phyloP scores from a whole-genome alignment of 2,113 vertebrate species.

The Rhinopomastus cyanomelas region DNA sequence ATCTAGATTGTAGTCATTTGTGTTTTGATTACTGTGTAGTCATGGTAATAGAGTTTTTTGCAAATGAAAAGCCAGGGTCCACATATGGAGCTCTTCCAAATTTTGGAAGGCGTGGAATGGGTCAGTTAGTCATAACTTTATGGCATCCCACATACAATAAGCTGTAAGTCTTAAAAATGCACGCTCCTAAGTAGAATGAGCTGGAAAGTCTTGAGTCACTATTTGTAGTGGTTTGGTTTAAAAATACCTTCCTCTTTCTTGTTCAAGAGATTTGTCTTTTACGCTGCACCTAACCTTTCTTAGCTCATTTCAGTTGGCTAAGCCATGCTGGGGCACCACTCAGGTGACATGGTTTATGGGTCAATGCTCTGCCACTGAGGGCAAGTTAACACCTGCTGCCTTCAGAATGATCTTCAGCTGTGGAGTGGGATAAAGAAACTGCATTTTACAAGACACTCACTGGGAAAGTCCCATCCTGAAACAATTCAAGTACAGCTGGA shows the following conservation, averaged over 20 bases:
- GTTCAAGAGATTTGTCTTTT: neutral
- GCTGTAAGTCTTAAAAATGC: neutral
- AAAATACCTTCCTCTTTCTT: neutral
- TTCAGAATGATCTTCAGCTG: neutral
- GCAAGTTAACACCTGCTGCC: neutral
- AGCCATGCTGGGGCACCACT: accelerated
- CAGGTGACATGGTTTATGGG: accelerated
- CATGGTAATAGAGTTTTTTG: slow-evolving; percentile 31
- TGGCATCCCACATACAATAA: neutral
- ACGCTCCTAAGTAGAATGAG: neutral
- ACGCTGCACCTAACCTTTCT: accelerated
- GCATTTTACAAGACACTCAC: neutral
- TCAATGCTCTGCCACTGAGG: neutral
- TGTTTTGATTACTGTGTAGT: slow-evolving; percentile 54
- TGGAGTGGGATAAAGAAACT: neutral
- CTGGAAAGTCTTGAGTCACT: neutral
- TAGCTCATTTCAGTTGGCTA: neutral
- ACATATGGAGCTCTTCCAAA: slow-evolving; percentile 36
- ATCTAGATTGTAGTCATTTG: neutral
- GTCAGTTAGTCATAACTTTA: slow-evolving; percentile 54
- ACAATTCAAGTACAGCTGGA: neutral
- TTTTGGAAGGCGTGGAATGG: slow-evolving; percentile 18
- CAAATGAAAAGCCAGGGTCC: slow-evolving; percentile 37
- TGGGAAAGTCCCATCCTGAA: neutral
- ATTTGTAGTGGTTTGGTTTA: neutral